phyloP scores from a whole-genome alignment of 2,797 vertebrate species.

The Enteromius argenteus region DNA sequence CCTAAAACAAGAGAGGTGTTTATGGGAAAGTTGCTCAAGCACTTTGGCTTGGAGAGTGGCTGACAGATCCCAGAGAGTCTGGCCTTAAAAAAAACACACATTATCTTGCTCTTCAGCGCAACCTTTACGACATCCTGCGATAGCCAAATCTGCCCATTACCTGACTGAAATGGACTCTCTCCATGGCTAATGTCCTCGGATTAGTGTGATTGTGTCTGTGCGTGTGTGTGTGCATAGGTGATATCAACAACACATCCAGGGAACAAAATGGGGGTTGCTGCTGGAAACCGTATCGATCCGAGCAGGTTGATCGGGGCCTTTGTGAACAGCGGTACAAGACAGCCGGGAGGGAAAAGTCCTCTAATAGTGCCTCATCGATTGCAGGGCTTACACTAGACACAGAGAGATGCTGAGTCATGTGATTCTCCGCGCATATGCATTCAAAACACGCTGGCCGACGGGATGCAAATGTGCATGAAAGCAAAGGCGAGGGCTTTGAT shows the following conservation, averaged over 20 bases:
- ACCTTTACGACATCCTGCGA: slow-evolving; percentile 82
- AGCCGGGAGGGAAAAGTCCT: slow-evolving; percentile 21
- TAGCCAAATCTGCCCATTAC: slow-evolving; percentile 81
- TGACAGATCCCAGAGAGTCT: slow-evolving; percentile 54
- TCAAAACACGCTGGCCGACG: background rate
- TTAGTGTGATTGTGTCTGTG: slow-evolving; percentile 48
- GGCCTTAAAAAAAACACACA: slow-evolving; percentile 81
- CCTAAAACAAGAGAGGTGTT: slow-evolving; percentile 37
- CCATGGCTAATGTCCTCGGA: slow-evolving; percentile 71
- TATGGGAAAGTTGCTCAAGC: slow-evolving; percentile 27
- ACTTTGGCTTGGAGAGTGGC: background rate
- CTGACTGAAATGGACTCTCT: slow-evolving; percentile 80
- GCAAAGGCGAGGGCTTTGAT: background rate
- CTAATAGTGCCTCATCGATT: slow-evolving; percentile 34
- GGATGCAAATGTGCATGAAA: slow-evolving; percentile 22
- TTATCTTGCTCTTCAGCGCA: slow-evolving; percentile 75
- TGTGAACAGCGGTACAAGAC: slow-evolving; percentile 14
- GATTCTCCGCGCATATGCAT: slow-evolving; percentile 1
- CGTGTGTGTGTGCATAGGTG: slow-evolving; percentile 27
- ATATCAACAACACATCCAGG: slow-evolving; percentile 34
- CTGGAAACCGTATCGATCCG: slow-evolving; percentile 43
- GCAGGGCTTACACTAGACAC: background rate
- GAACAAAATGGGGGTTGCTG: slow-evolving; percentile 34
- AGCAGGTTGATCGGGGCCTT: slow-evolving; percentile 3
- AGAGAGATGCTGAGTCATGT: slow-evolving; percentile 24